These are phyloP conservation scores for Drosophila mauritiana DNA, from an alignment of 1,140 invertebrate genomes.

Conservation along the genomic window DNA sequence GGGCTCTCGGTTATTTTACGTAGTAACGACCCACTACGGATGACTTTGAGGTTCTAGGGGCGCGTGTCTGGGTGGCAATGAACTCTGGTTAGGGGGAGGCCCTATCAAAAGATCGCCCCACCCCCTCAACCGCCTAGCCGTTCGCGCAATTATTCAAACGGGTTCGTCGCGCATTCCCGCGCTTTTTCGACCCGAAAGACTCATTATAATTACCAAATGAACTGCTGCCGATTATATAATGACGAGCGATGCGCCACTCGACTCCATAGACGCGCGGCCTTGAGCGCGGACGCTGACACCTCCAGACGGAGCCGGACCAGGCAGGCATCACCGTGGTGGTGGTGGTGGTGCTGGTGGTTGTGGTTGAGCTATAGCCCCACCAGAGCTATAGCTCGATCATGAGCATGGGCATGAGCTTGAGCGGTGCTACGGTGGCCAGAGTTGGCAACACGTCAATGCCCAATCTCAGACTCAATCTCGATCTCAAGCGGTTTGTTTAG, in stretches of 20 bases:
- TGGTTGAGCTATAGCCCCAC: background rate
- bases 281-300: slow-evolving; percentile 73
- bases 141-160: slow-evolving; percentile 10
- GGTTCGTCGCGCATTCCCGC: slow-evolving; percentile 7
- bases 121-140: background rate
- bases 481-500: slow-evolving; percentile 66
- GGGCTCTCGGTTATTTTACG: too few species aligned
- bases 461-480: slow-evolving; percentile 34
- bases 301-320: slow-evolving; percentile 20
- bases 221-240: slow-evolving; percentile 71
- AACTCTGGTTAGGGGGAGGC: slow-evolving; percentile 31
- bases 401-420: background rate
- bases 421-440: slow-evolving; percentile 22
- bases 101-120: too few species aligned
- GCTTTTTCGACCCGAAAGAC: slow-evolving; percentile 13
- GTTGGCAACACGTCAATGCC: slow-evolving; percentile 56
- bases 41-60: background rate
- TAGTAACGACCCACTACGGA: too few species aligned
- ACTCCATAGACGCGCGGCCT: slow-evolving; percentile 59
- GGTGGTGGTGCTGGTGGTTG: too few species aligned
- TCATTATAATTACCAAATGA: slow-evolving; percentile 64
- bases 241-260: slow-evolving; percentile 64
- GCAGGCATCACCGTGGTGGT: slow-evolving; percentile 26
- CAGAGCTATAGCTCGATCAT: slow-evolving; percentile 1
- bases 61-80: slow-evolving; percentile 39